These are phyloP conservation scores for Stomatorhinus walkeri DNA, from an alignment of 2,797 vertebrate species.

Conservation along the genomic window DNA sequence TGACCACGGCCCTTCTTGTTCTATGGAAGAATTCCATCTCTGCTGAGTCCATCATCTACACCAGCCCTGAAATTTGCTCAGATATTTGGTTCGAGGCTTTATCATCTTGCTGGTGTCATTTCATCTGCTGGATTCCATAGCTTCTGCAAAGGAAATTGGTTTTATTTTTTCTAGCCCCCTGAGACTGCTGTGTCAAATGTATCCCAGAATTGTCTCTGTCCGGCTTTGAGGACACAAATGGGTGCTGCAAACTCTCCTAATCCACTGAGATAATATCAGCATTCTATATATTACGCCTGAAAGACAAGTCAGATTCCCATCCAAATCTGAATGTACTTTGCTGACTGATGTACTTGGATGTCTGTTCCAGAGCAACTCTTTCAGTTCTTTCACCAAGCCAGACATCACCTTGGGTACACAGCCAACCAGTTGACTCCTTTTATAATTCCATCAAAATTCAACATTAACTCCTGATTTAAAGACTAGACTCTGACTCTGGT, in stretches of 20 bases:
- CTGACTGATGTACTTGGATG: neutral
- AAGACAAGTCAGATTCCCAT: neutral
- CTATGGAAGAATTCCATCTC: neutral
- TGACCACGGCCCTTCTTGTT: neutral
- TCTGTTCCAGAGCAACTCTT: neutral
- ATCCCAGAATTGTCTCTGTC: neutral
- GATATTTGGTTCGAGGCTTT: neutral
- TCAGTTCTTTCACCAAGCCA: neutral
- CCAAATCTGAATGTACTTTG: neutral
- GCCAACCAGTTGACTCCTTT: neutral
- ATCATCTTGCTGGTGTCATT: neutral
- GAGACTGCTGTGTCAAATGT: neutral
- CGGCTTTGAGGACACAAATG: neutral
- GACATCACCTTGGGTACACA: neutral
- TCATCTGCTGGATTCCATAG: neutral
- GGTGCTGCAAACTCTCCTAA: neutral
- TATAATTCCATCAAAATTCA: neutral
- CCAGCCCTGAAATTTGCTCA: neutral
- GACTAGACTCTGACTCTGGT: neutral
- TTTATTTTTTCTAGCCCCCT: neutral
- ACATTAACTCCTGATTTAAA: neutral
- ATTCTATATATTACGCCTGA: neutral
- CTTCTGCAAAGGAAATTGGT: conserved; percentile 4
- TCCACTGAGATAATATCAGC: neutral
- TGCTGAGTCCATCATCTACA: neutral